Evolutionary conservation across 2,113 vertebrate genomes (phyloP), one percentile per base, ranked within the genome.

Genomic region (Neotragus pygmaeus): DNA sequence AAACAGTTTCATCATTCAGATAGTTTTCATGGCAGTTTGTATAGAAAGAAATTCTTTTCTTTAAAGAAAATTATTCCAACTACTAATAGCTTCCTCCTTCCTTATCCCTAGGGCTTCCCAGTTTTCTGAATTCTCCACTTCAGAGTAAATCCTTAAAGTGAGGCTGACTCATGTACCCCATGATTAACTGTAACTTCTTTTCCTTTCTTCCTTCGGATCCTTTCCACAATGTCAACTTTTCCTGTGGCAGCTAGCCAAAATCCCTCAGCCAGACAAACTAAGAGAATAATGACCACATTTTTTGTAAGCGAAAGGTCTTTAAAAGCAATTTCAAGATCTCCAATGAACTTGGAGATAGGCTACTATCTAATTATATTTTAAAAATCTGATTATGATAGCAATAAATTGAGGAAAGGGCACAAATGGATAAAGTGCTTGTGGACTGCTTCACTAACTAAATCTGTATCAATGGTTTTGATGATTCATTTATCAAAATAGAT

Each of bases 181-280:
- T 97, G 95, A 97, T 98, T 96, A 98, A 95, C 78, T 94, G n/a
- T 89, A 97, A 96, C 90, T 97, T 96, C 91, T 97, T 97, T 98
- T 95, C 91, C 73, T 97, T 97, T 98, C 80, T 95, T 94, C 86
- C 51, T 93, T 97, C 57, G 60, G 80, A 91, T 91, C 89, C 53
- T 98, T 97, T 98, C 97, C 95, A 96, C 96, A 77, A 81, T 90
- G 91, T 96, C 96, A 97, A 66, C 95, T 82, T 97, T 97, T 98
- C 87, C 93, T 89, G 85, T 51, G 30, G 86, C 73, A 12, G 64
- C 86, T 81, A 86, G 95, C 91, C 94, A 94, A 95, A 96, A 85
- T 95, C 95, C 88, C 82, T 94, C 47, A 0, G 33, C 73, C 60
- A 94, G 82, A 86, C 93, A 97, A 96, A 96, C 60, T 23, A 95